Evolutionary conservation across 92 coral and sea anemone species (phyloP), one percentile per base, ranked within the genome.

Genomic region (Phenganax marumi): DNA sequence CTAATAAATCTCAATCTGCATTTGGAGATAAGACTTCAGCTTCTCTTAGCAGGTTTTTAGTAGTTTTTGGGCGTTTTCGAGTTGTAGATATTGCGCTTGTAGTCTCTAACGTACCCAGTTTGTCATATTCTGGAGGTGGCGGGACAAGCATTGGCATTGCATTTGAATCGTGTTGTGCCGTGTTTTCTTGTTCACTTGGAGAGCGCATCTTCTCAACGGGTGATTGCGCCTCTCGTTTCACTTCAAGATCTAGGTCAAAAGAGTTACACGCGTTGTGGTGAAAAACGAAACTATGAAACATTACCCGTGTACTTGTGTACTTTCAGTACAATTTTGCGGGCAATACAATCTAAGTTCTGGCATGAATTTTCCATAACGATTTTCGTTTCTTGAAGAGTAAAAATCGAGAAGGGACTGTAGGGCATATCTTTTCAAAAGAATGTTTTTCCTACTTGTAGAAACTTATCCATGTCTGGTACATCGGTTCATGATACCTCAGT

Each of bases 221-320:
- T 50, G 83, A 78, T 56, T 78, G 50, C 39, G 83, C 47, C 68
- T 78, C 83, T 22, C 83, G 83, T 62, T 78, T 78, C 55, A 78
- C 83, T 61, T 78, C 83, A 39, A 33, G 50, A 21, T 50, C 83
- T 78, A 66, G 72, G 72, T 66, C 72, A 66, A 66, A 66, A 66
- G 43, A 25, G 72, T 66, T 66, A 66, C 72, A 66, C 26, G 43
- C 43, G 10, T 66, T 66, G 10, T 18, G 33, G 72, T 23, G 50
- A 66, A 25, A 66, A 21, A 9, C 11, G 47, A 3, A 12, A 64
- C 19, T 12, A 64, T 21, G 16, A 64, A 21, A 33, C 72, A 3
- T n/a, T 12, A 24, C 72, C 49, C 72, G 51, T 33, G 12, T 52
- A 51, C 52, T 52, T 22, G 61, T 17, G 51, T 47, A 74, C n/a